A percentile compares a stretch with the other conserved stretches of the same genome.
Conservation (phyloP, 1,140 invertebrate species). For the Sarcophaga bullata region DNA sequence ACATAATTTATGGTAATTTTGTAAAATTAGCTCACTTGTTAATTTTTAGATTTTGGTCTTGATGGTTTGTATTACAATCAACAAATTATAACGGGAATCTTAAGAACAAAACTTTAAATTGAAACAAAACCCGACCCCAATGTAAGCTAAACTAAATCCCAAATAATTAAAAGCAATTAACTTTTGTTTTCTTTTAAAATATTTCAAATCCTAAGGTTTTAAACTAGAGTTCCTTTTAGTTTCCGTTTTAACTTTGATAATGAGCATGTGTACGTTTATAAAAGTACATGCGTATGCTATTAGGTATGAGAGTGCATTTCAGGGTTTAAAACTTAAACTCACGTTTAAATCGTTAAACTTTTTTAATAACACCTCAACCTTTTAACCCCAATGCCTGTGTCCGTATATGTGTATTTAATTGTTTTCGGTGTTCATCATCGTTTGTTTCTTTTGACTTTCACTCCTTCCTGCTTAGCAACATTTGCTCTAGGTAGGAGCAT, state of each 20-base stretch:
- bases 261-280: background rate
- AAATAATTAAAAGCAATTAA: constrained; percentile 3
- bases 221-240: background rate
- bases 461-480: background rate
- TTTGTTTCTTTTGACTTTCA: background rate
- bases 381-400: background rate
- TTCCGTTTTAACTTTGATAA: background rate
- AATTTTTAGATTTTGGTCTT: too few relatives aligned
- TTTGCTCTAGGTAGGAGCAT: background rate
- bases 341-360: constrained; percentile 19
- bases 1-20: too few relatives aligned
- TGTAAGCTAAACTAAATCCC: too few relatives aligned
- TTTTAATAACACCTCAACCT: background rate
- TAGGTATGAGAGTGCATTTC: background rate
- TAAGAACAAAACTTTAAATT: too few relatives aligned
- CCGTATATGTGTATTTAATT: background rate
- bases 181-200: background rate
- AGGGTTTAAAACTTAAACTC: background rate
- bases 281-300: background rate
- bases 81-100: too few relatives aligned
- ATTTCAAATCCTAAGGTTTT: too few relatives aligned
- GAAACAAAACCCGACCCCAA: too few relatives aligned
- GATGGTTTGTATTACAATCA: too few relatives aligned
- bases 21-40: too few relatives aligned
- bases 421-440: background rate